Percentiles rank a stretch among this genome's conserved stretches.
These are phyloP conservation scores for Phengaris alcon DNA, from an alignment of 2,888 invertebrate species.

Conservation along the genomic window DNA sequence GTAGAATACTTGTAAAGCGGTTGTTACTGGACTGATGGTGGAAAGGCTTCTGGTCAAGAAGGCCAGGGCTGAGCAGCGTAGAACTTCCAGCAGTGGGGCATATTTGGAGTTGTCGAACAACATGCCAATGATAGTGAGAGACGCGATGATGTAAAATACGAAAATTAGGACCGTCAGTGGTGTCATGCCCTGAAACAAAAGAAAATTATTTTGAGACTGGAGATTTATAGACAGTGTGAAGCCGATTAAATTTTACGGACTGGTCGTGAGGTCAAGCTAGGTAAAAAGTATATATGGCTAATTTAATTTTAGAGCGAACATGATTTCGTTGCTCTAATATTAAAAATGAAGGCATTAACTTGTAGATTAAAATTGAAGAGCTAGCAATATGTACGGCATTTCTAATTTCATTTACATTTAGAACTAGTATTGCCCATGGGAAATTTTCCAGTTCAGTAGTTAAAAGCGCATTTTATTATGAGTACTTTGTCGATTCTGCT, in stretches of 20 bases:
- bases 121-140: slow-evolving; percentile 84
- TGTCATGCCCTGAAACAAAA: slow-evolving; percentile 76
- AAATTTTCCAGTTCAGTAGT: not conserved
- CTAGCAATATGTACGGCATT: not conserved
- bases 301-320: not conserved
- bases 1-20: slow-evolving; percentile 78
- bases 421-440: not conserved
- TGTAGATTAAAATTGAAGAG: not conserved
- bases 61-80: slow-evolving; percentile 82
- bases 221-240: too few relatives aligned
- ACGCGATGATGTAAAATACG: slow-evolving; percentile 82
- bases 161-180: slow-evolving; percentile 79
- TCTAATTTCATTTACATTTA: not conserved
- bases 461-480: not conserved
- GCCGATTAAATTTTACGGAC: too few relatives aligned
- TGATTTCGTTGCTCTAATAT: not conserved
- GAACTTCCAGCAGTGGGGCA: slow-evolving; percentile 81
- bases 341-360: not conserved
- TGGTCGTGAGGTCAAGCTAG: too few relatives aligned
- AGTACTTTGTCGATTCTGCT: too few relatives aligned
- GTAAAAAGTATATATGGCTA: not conserved
- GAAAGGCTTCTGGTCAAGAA: slow-evolving; percentile 65
- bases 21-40: slow-evolving; percentile 60
- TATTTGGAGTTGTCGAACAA: slow-evolving; percentile 83
- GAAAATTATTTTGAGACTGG: not conserved